Conservation (phyloP, 2,113 vertebrate genomes). For the Eidolon helvum region DNA sequence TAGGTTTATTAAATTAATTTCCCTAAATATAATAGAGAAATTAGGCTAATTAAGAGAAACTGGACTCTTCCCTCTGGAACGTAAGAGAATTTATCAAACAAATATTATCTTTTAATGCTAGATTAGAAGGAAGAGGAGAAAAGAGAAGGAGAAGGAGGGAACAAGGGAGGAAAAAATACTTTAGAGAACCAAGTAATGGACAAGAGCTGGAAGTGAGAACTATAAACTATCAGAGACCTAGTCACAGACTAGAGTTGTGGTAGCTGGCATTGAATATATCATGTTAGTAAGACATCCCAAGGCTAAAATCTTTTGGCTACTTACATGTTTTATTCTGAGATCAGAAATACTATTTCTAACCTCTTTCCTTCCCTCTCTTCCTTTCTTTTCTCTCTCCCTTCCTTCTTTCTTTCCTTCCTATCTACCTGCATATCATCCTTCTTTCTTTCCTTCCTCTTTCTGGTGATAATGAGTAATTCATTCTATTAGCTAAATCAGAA, state of each 20-base stretch:
- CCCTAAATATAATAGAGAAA: not conserved
- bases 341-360: not conserved
- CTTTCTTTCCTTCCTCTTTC: not conserved
- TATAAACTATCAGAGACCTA: not conserved
- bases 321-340: not conserved
- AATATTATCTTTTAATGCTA: not conserved
- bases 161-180: not conserved
- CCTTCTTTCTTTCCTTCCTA: not conserved
- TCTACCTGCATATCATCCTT: accelerated
- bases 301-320: not conserved
- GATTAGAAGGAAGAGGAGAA: not conserved
- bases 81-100: not conserved
- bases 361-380: not conserved
- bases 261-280: too few relatives aligned
- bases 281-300: not conserved
- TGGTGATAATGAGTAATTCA: not conserved
- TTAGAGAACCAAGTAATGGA: not conserved
- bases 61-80: not conserved
- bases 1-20: not conserved
- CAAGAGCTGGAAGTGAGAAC: not conserved
- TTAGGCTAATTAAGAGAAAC: not conserved
- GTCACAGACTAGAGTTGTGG: not conserved
- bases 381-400: not conserved
- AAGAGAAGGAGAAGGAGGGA: not conserved
- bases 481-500: not conserved